Percentiles rank a stretch among this genome's conserved stretches.
Conservation (phyloP, 1,140 invertebrate genomes). For the Mactra quadrangularis region DNA sequence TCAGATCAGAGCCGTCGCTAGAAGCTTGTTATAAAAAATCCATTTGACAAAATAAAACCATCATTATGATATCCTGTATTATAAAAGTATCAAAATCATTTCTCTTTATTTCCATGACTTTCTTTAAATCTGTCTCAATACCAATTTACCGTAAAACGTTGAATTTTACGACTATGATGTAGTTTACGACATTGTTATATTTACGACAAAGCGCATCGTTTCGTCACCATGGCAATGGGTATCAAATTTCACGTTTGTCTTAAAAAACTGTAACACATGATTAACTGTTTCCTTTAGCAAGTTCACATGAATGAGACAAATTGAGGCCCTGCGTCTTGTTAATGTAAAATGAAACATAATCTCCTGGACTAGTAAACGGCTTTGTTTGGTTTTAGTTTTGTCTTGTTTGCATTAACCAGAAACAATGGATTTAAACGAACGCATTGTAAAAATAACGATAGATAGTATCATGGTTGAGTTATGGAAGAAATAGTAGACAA, state of each 20-base stretch:
- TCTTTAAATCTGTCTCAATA: not conserved
- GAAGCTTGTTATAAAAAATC: too few relatives aligned
- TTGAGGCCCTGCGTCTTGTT: not conserved
- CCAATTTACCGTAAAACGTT: not conserved
- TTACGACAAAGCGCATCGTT: slow-evolving; percentile 37
- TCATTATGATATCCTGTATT: not conserved
- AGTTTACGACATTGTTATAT: slow-evolving; percentile 44
- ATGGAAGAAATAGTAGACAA: too few relatives aligned
- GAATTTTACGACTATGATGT: too few relatives aligned
- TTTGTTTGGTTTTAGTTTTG: too few relatives aligned
- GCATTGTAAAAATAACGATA: too few relatives aligned
- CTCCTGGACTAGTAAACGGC: too few relatives aligned
- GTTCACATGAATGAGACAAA: slow-evolving; percentile 32
- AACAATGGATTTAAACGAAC: too few relatives aligned
- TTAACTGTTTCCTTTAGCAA: slow-evolving; percentile 40
- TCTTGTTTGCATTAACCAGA: too few relatives aligned
- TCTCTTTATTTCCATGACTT: not conserved
- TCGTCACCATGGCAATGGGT: slow-evolving; percentile 40
- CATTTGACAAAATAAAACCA: not conserved
- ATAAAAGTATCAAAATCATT: too few relatives aligned
- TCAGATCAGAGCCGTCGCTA: too few relatives aligned
- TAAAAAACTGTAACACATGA: slow-evolving; percentile 55
- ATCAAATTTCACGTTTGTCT: slow-evolving; percentile 53
- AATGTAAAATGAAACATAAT: not conserved
- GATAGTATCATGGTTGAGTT: too few relatives aligned